Conservation (phyloP, 2,797 vertebrate species). For the Oceanodroma leucorhoa region DNA sequence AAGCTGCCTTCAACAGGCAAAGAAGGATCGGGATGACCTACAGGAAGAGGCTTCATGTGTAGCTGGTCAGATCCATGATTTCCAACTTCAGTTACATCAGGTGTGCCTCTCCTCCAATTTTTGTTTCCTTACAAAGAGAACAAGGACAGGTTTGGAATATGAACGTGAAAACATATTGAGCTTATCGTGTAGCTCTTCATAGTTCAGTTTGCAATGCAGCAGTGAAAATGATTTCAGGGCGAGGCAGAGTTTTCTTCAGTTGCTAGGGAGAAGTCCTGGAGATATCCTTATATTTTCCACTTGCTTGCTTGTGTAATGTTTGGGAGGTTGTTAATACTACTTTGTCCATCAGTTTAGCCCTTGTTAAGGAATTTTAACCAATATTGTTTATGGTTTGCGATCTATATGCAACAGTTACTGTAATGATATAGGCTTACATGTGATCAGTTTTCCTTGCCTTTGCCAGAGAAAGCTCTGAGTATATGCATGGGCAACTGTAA, state of each 20-base stretch:
- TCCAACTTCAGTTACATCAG: constrained; percentile 85
- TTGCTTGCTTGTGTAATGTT: not conserved
- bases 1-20: constrained; percentile 79
- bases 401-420: not conserved
- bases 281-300: not conserved
- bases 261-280: not conserved
- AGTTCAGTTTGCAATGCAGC: not conserved
- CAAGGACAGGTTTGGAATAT: not conserved
- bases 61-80: constrained; percentile 76
- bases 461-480: not conserved
- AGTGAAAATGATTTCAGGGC: not conserved
- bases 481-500: not conserved
- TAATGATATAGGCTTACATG: not conserved
- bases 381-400: not conserved
- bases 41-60: constrained; percentile 78
- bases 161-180: not conserved
- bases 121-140: not conserved
- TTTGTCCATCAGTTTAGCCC: not conserved
- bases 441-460: not conserved
- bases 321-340: not conserved
- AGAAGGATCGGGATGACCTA: constrained; percentile 77
- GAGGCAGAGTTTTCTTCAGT: not conserved
- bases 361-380: not conserved
- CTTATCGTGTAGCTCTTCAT: not conserved
- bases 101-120: constrained; percentile 34